Percentiles rank a stretch among this genome's conserved stretches.
Conservation (phyloP, 2,888 invertebrate genomes). For the Dichetophora obliterata region DNA sequence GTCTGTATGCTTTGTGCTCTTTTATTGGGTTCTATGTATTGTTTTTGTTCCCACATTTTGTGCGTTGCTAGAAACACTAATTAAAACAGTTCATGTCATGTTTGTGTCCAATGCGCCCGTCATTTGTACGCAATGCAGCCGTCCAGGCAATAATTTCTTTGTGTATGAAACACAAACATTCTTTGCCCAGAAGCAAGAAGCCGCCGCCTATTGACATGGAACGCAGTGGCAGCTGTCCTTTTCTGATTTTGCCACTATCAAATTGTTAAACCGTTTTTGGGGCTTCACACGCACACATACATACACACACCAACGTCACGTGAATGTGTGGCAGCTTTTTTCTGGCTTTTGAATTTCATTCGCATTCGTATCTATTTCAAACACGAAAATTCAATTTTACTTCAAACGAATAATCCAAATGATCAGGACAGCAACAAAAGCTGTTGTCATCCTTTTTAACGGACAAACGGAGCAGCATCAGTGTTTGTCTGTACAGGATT, state of each 20-base stretch:
- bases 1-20: not conserved
- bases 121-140: constrained; percentile 2
- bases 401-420: constrained; percentile 2
- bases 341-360: not conserved
- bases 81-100: constrained; percentile 11
- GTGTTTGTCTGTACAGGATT: not conserved
- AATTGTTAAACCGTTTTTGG: no score
- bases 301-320: no score
- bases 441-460: no score
- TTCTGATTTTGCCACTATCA: not conserved
- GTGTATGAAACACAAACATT: constrained; percentile 4
- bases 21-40: not conserved
- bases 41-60: not conserved
- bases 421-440: not conserved
- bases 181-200: not conserved
- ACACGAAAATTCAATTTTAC: constrained; percentile 39
- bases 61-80: constrained; percentile 5
- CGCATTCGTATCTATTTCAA: not conserved
- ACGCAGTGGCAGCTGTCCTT: not conserved
- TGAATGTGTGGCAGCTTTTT: not conserved
- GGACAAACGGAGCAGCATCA: no score
- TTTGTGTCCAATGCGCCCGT: not conserved
- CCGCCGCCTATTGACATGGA: not conserved
- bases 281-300: no score
- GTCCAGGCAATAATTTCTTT: not conserved